Percentiles rank a stretch among this genome's conserved stretches.
Conservation (phyloP, 92 coral and sea anemone species). For the Muricea muricata region DNA sequence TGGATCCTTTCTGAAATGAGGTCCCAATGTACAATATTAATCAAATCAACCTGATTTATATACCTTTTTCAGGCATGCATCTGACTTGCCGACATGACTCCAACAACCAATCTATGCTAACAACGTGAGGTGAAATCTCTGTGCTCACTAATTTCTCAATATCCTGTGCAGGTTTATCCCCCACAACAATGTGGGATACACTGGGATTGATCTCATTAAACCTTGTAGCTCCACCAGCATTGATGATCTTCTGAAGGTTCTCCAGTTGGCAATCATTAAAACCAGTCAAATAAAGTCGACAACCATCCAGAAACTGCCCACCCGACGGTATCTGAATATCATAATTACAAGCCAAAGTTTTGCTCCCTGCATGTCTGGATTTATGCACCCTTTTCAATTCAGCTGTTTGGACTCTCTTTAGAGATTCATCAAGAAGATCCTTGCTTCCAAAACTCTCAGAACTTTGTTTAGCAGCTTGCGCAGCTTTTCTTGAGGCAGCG, state of each 20-base stretch:
- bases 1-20: too few species aligned
- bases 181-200: conserved; percentile 90
- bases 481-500: conserved; percentile 71
- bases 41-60: background rate
- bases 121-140: conserved; percentile 81
- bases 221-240: conserved; percentile 93
- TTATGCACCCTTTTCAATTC: conserved; percentile 36
- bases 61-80: conserved; percentile 85
- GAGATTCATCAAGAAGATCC: conserved; percentile 64
- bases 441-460: conserved; percentile 82
- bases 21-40: too few species aligned
- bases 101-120: conserved; percentile 83
- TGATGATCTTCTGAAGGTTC: conserved; percentile 78
- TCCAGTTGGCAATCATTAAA: conserved; percentile 78
- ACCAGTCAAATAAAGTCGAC: conserved; percentile 88
- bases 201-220: conserved; percentile 91
- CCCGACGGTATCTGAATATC: conserved; percentile 76
- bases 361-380: background rate
- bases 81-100: conserved; percentile 83
- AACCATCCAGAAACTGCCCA: conserved; percentile 92
- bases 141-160: conserved; percentile 68
- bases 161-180: conserved; percentile 66
- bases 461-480: conserved; percentile 89
- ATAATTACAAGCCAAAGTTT: conserved; percentile 56
- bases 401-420: conserved; percentile 11